Percentiles rank a stretch among this genome's conserved stretches.
phyloP scores from a whole-genome alignment of 2,888 invertebrate genomes.

The Tiliacea aurago region DNA sequence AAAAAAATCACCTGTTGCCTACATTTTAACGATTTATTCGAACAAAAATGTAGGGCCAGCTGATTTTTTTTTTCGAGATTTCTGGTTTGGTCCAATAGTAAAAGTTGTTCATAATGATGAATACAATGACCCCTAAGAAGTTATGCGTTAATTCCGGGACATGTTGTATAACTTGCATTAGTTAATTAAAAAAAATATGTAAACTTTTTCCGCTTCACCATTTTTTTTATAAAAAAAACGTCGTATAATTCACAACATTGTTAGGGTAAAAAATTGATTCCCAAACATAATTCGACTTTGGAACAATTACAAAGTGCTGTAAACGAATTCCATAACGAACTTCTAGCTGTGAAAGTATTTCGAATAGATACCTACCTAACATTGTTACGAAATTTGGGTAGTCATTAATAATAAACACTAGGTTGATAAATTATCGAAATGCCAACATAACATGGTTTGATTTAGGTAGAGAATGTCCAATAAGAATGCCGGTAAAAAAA shows the following conservation, averaged over 20 bases:
- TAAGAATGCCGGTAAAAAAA: background rate
- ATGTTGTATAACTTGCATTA: too few relatives aligned
- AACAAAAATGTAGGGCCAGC: too few relatives aligned
- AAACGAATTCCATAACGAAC: conserved; percentile 33
- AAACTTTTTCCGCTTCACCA: too few relatives aligned
- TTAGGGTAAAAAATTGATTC: background rate
- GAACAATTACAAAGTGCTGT: conserved; percentile 33
- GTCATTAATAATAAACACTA: conserved; percentile 36
- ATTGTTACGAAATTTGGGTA: conserved; percentile 34
- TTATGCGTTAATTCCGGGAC: too few relatives aligned
- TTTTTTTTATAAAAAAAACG: too few relatives aligned
- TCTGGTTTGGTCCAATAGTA: too few relatives aligned
- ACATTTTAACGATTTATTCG: too few relatives aligned
- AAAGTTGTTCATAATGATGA: too few relatives aligned
- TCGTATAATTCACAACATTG: conserved; percentile 1
- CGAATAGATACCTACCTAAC: conserved; percentile 14
- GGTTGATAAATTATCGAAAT: conserved; percentile 43
- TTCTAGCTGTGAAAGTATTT: conserved; percentile 39
- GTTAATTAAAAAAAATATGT: too few relatives aligned
- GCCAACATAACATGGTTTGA: conserved; percentile 22
- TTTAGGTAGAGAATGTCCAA: background rate
- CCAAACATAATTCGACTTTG: conserved; percentile 26
- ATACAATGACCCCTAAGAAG: too few relatives aligned
- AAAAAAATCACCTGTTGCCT: too few relatives aligned
- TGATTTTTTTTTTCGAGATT: too few relatives aligned